phyloP scores from a whole-genome alignment of 2,888 invertebrate genomes.

The Troides helena region DNA sequence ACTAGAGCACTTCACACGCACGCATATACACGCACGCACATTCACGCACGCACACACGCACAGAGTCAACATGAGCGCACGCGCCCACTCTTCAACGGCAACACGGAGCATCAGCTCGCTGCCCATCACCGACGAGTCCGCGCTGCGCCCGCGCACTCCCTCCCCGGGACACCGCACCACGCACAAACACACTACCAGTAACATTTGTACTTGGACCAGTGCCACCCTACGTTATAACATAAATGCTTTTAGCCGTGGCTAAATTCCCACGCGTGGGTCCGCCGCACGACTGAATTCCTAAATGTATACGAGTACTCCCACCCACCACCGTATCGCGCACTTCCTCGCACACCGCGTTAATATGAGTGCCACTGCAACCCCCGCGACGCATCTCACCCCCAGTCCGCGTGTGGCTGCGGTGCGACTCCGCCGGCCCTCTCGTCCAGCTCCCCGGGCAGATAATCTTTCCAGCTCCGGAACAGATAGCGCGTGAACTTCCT shows the following conservation, averaged over 20 bases:
- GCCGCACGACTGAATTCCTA: too few relatives aligned
- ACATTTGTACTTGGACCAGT: not conserved
- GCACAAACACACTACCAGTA: not conserved
- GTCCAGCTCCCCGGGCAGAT: conserved; percentile 88
- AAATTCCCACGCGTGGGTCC: too few relatives aligned
- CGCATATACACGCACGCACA: not conserved
- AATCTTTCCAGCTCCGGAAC: conserved; percentile 96
- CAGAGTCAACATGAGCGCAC: not conserved
- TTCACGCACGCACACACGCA: not conserved
- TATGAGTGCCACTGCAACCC: not conserved
- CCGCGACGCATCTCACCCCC: conserved; percentile 48
- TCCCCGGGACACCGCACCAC: not conserved
- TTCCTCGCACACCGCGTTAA: not conserved
- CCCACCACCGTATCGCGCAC: too few relatives aligned
- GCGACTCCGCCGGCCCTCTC: conserved; percentile 42
- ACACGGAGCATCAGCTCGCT: not conserved
- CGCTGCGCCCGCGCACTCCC: not conserved
- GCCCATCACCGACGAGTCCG: not conserved
- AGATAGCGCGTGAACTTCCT: conserved; percentile 94
- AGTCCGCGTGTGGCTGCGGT: conserved; percentile 41
- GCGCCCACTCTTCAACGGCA: not conserved
- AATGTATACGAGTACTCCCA: too few relatives aligned
- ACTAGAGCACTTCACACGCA: conserved; percentile 66
- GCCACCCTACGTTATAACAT: not conserved
- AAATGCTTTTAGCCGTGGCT: not conserved